Evolutionary conservation across 2,888 invertebrate species (phyloP), one percentile per base, ranked within the genome.

Genomic region (Drosophila algonquin): DNA sequence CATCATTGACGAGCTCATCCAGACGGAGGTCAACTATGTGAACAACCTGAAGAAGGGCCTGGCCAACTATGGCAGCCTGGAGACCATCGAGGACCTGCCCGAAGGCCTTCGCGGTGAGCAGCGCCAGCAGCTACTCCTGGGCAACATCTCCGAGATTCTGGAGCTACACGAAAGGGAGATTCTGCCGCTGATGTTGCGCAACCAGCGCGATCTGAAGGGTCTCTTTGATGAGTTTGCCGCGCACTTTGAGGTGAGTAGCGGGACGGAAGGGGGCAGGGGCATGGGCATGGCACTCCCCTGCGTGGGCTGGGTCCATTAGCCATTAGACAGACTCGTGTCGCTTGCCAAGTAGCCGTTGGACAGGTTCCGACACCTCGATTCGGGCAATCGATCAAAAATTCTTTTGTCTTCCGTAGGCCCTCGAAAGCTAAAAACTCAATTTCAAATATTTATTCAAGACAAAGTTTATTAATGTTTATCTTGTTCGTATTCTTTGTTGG

Each of bases 131-230:
- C 65, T 85, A 40, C 95, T 98, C 83, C 97, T 98, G 91, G 97
- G 97, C 40, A 98, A 98, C 91, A 95, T 98, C 55, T 96, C 97
- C 89, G 96, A 97, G 91, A 97, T 98, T 87, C 95, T 96, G 92
- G 95, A 96, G 91, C 97, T 98, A 91, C 98, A 98, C 91, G 91
- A 91, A 12, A 68, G 81, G 12, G 81, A 91, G 61, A 90, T 92
- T 64, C 76, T 92, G 57, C 92, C 92, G 52, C 76, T 91, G 68
- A 88, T 92, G 86, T 69, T 90, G 71, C 82, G 89, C 50, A 91
- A 92, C 80, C 89, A 90, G 67, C 87, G 89, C 12, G 92, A 92
- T 79, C 81, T 92, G 24, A 91, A 90, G 68, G 76, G 82, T 62
- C 83, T 92, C 55, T 92, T 92, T 57, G 91, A 92, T 63, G 90